Conservation (phyloP, 2,888 invertebrate genomes). For the Tuta absoluta region DNA sequence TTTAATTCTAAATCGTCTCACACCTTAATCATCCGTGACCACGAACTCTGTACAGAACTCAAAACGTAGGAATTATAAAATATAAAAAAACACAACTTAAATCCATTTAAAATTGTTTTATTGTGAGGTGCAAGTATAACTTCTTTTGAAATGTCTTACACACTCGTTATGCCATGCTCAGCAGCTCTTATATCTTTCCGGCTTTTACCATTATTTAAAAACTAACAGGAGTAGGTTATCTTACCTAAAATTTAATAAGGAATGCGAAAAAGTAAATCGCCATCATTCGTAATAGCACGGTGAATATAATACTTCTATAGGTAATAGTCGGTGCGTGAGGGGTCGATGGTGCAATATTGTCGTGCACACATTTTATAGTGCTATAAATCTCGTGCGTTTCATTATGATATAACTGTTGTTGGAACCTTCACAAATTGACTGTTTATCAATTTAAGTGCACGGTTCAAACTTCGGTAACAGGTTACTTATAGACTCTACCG, state of each 20-base stretch:
- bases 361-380: conserved; percentile 10
- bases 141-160: no score
- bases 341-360: conserved; percentile 22
- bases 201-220: no score
- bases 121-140: no score
- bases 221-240: no score
- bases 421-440: background rate
- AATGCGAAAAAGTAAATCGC: conserved; percentile 22
- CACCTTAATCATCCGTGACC: no score
- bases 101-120: no score
- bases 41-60: no score
- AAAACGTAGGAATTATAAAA: no score
- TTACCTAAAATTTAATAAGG: conserved; percentile 21
- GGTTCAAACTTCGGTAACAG: conserved; percentile 7
- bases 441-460: conserved; percentile 16
- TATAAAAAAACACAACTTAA: no score
- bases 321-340: conserved; percentile 26
- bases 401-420: conserved; percentile 21
- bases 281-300: conserved; percentile 27
- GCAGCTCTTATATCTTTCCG: no score
- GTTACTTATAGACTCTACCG: background rate
- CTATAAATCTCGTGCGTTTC: conserved; percentile 18
- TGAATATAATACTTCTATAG: conserved; percentile 13
- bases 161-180: no score
- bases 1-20: no score